Percentiles rank a stretch among this genome's conserved stretches.
phyloP scores from a whole-genome alignment of 2,797 vertebrate species.

The Cyprinella venusta region DNA sequence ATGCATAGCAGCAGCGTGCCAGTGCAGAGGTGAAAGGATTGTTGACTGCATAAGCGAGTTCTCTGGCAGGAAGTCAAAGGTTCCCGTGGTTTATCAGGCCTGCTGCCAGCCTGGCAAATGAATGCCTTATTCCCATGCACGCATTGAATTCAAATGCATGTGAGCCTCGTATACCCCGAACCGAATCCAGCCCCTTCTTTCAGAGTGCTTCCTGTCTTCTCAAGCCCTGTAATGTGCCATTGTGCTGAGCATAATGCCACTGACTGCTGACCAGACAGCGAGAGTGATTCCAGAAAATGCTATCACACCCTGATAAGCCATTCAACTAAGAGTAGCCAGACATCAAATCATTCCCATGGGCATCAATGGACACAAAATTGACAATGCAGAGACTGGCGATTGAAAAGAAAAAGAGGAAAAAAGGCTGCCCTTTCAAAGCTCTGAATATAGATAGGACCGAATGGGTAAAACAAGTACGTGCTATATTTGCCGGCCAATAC shows the following conservation, averaged over 20 bases:
- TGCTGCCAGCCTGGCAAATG: constrained; percentile 72
- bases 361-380: constrained; percentile 19
- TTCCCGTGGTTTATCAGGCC: constrained; percentile 68
- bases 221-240: constrained; percentile 49
- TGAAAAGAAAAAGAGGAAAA: constrained; percentile 10
- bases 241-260: constrained; percentile 46
- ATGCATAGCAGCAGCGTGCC: constrained; percentile 63
- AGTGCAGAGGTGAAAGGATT: constrained; percentile 76
- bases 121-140: constrained; percentile 59
- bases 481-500: constrained; percentile 18
- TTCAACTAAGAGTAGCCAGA: constrained; percentile 43
- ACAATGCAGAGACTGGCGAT: constrained; percentile 13
- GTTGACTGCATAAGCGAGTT: constrained; percentile 71
- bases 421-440: not conserved
- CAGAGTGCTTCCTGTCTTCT: constrained; percentile 19
- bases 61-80: constrained; percentile 71
- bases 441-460: constrained; percentile 4
- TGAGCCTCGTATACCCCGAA: constrained; percentile 64
- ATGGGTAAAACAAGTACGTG: not conserved
- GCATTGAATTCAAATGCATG: constrained; percentile 62
- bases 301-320: constrained; percentile 35
- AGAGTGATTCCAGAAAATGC: constrained; percentile 51
- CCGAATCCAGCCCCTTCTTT: constrained; percentile 55
- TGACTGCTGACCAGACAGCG: constrained; percentile 47
- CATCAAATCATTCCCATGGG: constrained; percentile 32